Conservation (phyloP, 2,113 vertebrate species). For the Channa maculata region DNA sequence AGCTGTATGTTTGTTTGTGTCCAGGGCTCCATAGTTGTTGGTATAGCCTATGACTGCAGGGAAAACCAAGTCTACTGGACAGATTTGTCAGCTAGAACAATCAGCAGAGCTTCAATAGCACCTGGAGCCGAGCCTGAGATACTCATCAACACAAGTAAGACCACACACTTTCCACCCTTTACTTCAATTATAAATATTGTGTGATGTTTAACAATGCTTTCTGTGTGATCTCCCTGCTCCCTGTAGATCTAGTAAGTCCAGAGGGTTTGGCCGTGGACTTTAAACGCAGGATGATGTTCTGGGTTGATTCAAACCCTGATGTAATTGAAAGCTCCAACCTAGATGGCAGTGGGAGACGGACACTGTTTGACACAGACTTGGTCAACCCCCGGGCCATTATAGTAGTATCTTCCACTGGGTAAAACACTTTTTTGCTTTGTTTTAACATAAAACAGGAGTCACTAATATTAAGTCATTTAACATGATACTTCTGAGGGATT, state of each 20-base stretch:
- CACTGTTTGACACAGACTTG: constrained; percentile 89
- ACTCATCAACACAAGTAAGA: constrained; percentile 87
- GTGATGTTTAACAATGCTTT: not conserved
- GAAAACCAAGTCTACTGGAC: constrained; percentile 96
- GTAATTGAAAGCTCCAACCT: constrained; percentile 89
- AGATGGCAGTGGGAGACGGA: constrained; percentile 88
- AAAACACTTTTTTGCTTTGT: constrained; percentile 41
- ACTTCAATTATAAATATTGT: not conserved
- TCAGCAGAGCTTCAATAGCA: constrained; percentile 88
- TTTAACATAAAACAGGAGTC: not conserved
- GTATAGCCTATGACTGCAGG: constrained; percentile 92
- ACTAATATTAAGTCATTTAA: not conserved
- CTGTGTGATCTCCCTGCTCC: not conserved
- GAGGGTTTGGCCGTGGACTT: constrained; percentile 93
- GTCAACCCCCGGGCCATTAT: constrained; percentile 96
- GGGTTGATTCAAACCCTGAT: constrained; percentile 94
- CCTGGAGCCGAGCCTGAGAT: constrained; percentile 91
- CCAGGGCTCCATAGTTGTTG: constrained; percentile 97
- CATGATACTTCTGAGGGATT: not conserved
- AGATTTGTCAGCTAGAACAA: constrained; percentile 90
- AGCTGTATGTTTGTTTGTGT: constrained; percentile 10
- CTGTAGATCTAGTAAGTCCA: constrained; percentile 91
- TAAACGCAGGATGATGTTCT: constrained; percentile 89
- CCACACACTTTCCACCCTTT: not conserved
- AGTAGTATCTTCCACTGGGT: constrained; percentile 92